Conservation (phyloP, 2,113 vertebrate species). For the Arothron firmamentum region DNA sequence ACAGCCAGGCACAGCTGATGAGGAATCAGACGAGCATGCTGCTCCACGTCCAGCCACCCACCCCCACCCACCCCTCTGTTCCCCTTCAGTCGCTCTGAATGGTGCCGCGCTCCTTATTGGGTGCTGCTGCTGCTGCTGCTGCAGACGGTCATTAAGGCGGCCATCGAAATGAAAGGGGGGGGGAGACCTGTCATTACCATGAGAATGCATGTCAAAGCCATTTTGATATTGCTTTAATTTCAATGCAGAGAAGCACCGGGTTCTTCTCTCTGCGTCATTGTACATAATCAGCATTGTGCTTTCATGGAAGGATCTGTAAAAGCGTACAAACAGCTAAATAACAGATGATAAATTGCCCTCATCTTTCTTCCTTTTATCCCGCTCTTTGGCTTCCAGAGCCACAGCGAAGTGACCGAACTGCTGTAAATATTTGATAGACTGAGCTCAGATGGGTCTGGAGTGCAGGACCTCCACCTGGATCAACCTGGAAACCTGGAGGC, state of each 20-base stretch:
- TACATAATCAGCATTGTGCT: conserved; percentile 40
- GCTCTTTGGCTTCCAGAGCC: conserved; percentile 22
- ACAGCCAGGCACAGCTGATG: conserved; percentile 57
- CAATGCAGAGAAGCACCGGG: conserved; percentile 13
- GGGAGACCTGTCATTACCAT: conserved; percentile 51
- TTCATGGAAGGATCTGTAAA: conserved; percentile 7
- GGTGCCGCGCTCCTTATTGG: conserved; percentile 44
- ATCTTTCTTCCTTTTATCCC: background rate
- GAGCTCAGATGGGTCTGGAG: conserved; percentile 33
- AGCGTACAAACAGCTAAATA: conserved; percentile 34
- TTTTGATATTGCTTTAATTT: conserved; percentile 65
- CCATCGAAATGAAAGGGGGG: conserved; percentile 51
- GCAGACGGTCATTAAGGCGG: conserved; percentile 51
- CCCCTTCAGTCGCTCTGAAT: conserved; percentile 60
- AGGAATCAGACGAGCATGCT: conserved; percentile 41
- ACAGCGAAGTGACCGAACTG: conserved; percentile 31
- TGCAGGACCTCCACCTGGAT: conserved; percentile 62
- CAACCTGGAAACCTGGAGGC: conserved; percentile 55
- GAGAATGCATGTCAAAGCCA: conserved; percentile 60
- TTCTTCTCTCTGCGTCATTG: conserved; percentile 43
- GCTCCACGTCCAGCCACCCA: conserved; percentile 46
- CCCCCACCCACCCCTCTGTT: conserved; percentile 50
- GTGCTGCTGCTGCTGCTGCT: conserved; percentile 41
- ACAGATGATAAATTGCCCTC: conserved; percentile 25
- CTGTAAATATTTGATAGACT: conserved; percentile 55